Conservation (phyloP, 2,113 vertebrate species). For the Catharus bicknelli region DNA sequence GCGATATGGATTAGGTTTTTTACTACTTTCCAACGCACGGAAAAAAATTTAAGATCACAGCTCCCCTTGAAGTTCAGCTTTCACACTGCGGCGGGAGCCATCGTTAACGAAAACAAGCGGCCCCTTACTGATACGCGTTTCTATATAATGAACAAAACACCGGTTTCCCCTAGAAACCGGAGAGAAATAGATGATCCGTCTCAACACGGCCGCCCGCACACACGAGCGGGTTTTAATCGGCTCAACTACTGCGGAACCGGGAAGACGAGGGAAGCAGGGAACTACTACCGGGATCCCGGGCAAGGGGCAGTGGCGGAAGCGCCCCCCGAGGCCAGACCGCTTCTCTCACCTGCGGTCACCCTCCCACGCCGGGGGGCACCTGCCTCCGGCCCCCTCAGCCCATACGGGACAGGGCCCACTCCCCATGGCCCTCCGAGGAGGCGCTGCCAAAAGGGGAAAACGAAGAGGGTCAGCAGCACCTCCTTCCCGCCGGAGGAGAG, state of each 20-base stretch:
- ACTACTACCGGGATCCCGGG: background rate
- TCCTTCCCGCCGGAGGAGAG: background rate
- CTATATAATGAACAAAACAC: background rate
- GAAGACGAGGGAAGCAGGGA: slow-evolving; percentile 28
- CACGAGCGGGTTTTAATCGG: background rate
- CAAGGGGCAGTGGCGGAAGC: background rate
- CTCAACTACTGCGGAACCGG: background rate
- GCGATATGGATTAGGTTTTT: background rate
- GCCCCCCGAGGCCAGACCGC: background rate
- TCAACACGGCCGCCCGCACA: background rate
- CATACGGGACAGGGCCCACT: background rate
- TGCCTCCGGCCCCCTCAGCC: background rate
- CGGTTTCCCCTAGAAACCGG: background rate
- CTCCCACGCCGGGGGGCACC: background rate
- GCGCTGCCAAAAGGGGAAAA: background rate
- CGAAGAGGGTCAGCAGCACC: background rate
- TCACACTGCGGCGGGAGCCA: slow-evolving; percentile 24
- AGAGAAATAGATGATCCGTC: background rate
- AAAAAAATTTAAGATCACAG: background rate
- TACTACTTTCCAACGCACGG: background rate
- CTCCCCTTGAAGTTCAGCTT: background rate
- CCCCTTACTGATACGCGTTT: background rate
- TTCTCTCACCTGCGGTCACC: background rate
- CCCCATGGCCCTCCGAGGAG: background rate
- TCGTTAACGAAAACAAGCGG: background rate